These are phyloP conservation scores for Syngnathoides biaculeatus DNA, from an alignment of 2,113 vertebrate genomes.

Conservation along the genomic window DNA sequence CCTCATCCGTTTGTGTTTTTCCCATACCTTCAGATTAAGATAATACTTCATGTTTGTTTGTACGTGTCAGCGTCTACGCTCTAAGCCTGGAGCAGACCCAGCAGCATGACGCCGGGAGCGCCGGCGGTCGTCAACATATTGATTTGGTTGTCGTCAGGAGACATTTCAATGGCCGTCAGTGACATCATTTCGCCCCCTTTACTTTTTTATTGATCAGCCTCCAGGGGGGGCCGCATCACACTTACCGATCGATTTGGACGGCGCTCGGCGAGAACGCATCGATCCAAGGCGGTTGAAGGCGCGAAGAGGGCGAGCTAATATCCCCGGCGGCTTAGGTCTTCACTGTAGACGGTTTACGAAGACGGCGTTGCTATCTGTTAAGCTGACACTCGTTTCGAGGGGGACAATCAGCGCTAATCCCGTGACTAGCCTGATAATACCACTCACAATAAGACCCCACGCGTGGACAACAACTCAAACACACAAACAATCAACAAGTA, in stretches of 20 bases:
- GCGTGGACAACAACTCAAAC: slow-evolving; percentile 35
- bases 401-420: slow-evolving; percentile 72
- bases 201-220: slow-evolving; percentile 6
- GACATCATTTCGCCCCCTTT: not conserved
- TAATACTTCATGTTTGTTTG: slow-evolving; percentile 46
- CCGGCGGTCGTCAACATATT: not conserved
- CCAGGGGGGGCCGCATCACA: not conserved
- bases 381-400: slow-evolving; percentile 74
- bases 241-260: slow-evolving; percentile 9
- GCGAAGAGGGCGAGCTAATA: slow-evolving; percentile 28
- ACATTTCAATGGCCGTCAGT: not conserved
- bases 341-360: slow-evolving; percentile 72
- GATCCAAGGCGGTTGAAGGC: slow-evolving; percentile 18
- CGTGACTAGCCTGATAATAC: slow-evolving; percentile 71
- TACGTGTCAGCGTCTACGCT: slow-evolving; percentile 7
- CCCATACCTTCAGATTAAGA: slow-evolving; percentile 47
- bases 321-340: slow-evolving; percentile 66
- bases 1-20: slow-evolving; percentile 28
- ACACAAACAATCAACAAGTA: slow-evolving; percentile 12
- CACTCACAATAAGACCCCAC: slow-evolving; percentile 55
- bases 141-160: not conserved
- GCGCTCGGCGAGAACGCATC: slow-evolving; percentile 5
- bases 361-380: slow-evolving; percentile 64
- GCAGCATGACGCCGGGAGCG: not conserved
- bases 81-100: not conserved